phyloP scores from a whole-genome alignment of 1,140 invertebrate genomes.

The Drosophila micromelanica region DNA sequence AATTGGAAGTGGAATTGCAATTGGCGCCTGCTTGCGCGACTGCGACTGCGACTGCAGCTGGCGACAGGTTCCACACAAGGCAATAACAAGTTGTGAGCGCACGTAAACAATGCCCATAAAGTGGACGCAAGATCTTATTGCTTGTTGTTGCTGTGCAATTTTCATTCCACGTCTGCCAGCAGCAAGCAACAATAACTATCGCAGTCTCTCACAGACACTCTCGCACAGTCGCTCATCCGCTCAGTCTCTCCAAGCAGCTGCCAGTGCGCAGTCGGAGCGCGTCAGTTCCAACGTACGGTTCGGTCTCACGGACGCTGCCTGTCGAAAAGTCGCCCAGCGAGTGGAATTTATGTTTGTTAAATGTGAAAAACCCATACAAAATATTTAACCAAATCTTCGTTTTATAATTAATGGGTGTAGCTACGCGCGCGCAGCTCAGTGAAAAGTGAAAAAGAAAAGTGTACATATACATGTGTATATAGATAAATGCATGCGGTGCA shows the following conservation, averaged over 20 bases:
- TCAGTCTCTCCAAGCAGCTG: background rate
- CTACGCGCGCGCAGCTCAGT: conserved; percentile 17
- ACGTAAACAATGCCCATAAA: conserved; percentile 68
- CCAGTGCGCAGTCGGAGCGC: conserved; percentile 36
- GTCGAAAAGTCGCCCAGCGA: conserved; percentile 33
- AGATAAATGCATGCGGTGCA: conserved; percentile 39
- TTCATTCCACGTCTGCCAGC: conserved; percentile 42
- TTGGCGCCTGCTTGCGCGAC: conserved; percentile 30
- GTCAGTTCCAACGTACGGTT: conserved; percentile 44
- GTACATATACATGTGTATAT: background rate
- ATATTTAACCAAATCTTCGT: conserved; percentile 6
- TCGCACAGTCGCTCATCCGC: conserved; percentile 11
- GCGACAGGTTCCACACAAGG: conserved; percentile 61
- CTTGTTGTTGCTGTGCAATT: conserved; percentile 42
- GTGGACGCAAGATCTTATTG: conserved; percentile 54
- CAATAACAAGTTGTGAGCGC: conserved; percentile 56
- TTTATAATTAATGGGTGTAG: conserved; percentile 24
- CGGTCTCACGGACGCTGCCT: conserved; percentile 43
- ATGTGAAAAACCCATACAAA: conserved; percentile 37
- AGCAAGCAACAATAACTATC: conserved; percentile 15
- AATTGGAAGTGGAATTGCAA: conserved; percentile 25
- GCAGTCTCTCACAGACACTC: conserved; percentile 16
- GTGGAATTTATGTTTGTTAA: conserved; percentile 29
- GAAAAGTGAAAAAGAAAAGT: conserved; percentile 50
- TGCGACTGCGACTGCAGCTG: conserved; percentile 8